Percentiles rank a stretch among this genome's conserved stretches.
Evolutionary conservation across 2,797 vertebrate genomes (phyloP).

Genomic region (Arrhamphus sclerolepis): DNA sequence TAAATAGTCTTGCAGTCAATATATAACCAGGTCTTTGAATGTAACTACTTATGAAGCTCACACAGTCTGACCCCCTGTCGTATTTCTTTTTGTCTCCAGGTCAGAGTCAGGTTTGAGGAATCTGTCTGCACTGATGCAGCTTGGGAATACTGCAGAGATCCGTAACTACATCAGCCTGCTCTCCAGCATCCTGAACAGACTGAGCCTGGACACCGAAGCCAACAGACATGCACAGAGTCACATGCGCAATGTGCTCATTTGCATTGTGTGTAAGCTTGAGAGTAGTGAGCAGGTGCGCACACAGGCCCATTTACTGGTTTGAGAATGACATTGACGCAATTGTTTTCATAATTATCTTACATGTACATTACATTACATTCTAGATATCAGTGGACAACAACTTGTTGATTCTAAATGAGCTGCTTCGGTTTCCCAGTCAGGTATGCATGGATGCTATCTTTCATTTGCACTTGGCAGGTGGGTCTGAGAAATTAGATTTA

Average conservation of each 20-base stretch:
- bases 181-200: constrained; percentile 73
- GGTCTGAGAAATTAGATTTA: not conserved
- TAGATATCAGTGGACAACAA: constrained; percentile 73
- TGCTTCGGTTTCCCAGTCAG: constrained; percentile 76
- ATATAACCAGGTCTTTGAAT: too few species aligned
- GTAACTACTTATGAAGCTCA: too few species aligned
- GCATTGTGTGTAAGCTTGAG: constrained; percentile 65
- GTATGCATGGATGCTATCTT: constrained; percentile 51
- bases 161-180: constrained; percentile 79
- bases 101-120: constrained; percentile 75
- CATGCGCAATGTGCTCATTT: constrained; percentile 74
- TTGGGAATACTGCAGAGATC: constrained; percentile 75
- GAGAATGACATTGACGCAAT: not conserved
- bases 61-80: too few species aligned
- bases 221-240: constrained; percentile 55
- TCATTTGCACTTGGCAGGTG: not conserved
- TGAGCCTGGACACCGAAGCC: constrained; percentile 64
- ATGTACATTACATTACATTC: constrained; percentile 17
- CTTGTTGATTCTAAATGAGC: constrained; percentile 70
- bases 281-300: constrained; percentile 76
- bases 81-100: constrained; percentile 58
- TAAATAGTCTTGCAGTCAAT: too few species aligned
- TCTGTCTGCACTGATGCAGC: constrained; percentile 74
- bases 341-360: not conserved
- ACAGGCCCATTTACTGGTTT: not conserved